Base-by-base conservation (phyloP, 2,797 vertebrate genomes). In the Anniella stebbinsi region DNA sequence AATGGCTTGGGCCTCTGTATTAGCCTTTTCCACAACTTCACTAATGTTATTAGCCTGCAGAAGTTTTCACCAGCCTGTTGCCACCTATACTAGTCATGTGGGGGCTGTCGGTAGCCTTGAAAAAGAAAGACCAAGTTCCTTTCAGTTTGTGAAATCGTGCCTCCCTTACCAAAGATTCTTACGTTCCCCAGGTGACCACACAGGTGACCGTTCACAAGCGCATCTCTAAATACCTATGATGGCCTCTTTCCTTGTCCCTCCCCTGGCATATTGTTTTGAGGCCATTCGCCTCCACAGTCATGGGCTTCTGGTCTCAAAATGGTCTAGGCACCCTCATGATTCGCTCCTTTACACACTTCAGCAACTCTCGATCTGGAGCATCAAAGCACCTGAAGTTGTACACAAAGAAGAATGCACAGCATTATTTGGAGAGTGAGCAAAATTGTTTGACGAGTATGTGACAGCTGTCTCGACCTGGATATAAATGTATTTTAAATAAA, bases 251-350 rank as follows among this genome's bases (percentile, higher is more conserved):
- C 28, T 17, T 33, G 45, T 18, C 33, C 21, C n/a, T 54, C 15
- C 51, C 28, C 30, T 30, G n/a, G 10, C 54, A 73, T 73, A 30
- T 12, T 33, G 11, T 15, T 33, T 23, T 21, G 38, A 7, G 15
- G 13, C 8, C 4, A 18, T 11, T 2, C 6, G 2, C 33, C 2
- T 33, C 18, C 3, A 0, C 33, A 2, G 0, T 7, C 83, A 36
- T 54, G 45, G 4, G 25, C 41, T 48, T 33, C 15, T 45, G 66
- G 8, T 57, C 51, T 81, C 51, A 18, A 23, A 60, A 36, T 36
- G 18, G 33, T 13, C 33, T 69, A 2, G 28, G 67, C 9, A 1
- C 36, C 12, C 36, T 17, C 23, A 13, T 15, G 77, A 30, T 7
- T 51, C 36, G 5, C 36, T 66, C 36, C n/a, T 63, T 9, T 21